A percentile compares a stretch with the other conserved stretches of the same genome.
phyloP scores from a whole-genome alignment of 2,797 vertebrate species.

The Nannoperca obscura region DNA sequence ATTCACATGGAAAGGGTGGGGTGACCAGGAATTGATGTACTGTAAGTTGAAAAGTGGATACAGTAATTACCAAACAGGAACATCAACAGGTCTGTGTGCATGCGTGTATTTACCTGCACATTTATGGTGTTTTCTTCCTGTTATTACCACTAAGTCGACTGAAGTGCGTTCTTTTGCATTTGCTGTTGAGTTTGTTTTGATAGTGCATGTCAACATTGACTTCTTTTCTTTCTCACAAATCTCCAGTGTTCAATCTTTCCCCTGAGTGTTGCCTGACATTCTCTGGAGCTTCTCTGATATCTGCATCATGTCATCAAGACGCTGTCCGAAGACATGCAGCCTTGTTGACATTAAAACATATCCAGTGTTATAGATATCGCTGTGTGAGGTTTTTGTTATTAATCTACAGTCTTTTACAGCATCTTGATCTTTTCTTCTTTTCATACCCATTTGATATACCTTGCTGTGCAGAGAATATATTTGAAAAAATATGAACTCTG shows the following conservation, averaged over 20 bases:
- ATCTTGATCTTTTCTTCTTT: slow-evolving; percentile 6
- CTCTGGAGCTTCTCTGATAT: slow-evolving; percentile 54
- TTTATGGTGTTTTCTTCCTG: neutral
- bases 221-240: slow-evolving; percentile 64
- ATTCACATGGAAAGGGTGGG: neutral
- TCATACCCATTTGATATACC: neutral
- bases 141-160: neutral
- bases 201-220: neutral
- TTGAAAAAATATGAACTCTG: neutral
- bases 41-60: neutral
- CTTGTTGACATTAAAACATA: slow-evolving; percentile 51
- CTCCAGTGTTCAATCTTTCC: slow-evolving; percentile 51
- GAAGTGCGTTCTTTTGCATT: neutral
- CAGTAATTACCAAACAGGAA: neutral
- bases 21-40: neutral
- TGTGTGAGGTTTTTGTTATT: slow-evolving; percentile 25
- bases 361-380: slow-evolving; percentile 15
- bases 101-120: neutral
- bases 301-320: slow-evolving; percentile 28
- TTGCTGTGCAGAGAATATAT: slow-evolving; percentile 16
- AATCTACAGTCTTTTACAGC: neutral
- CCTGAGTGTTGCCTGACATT: neutral
- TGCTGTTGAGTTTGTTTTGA: slow-evolving; percentile 1
- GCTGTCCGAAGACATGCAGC: neutral
- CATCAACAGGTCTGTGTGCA: neutral